Evolutionary conservation across 2,888 invertebrate species (phyloP), one percentile per base, ranked within the genome.

Genomic region (Halictus ligatus): DNA sequence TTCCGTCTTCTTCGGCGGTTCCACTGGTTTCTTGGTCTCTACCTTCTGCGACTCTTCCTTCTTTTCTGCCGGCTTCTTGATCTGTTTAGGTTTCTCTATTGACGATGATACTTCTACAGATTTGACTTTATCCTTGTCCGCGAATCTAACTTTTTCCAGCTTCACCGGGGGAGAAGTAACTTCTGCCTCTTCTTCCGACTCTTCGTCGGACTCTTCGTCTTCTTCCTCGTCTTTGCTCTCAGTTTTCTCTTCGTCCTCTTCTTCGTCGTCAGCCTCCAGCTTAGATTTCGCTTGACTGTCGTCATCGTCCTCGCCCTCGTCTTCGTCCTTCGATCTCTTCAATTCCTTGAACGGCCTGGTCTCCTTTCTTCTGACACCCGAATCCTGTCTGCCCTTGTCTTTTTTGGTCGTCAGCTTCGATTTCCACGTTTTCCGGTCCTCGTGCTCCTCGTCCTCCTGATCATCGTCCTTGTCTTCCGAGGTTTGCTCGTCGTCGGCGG

Each of bases 91-190:
- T 54, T 88, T 86, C 3, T 83, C 81, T 8, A 10, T 21, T 12
- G 79, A 58, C 15, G 89, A 75, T 75, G 84, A 48, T 50, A 64
- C 25, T 67, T 92, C 92, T 7, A 75, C 58, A 8, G 88, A 83
- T 84, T 81, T 92, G 5, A 81, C 40, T 77, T 91, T 94, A 12
- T 92, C 92, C 74, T 94, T 94, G 81, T 94, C 93, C 6, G 93
- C 94, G 67, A 87, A 84, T 86, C 92, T 91, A 1, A 94, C 93
- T 84, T 94, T 94, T 80, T 94, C 93, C 12, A 94, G 84, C 81
- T 93, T 93, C 74, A 88, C 86, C 4, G 88, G 80, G 6, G 89
- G 78, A 7, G 86, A 10, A 5, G 84, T 78, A n/a, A 75, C 58
- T 18, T 83, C 85, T 46, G 21, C 3, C 21, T 54, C 21, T 3